phyloP scores from a whole-genome alignment of 2,113 vertebrate genomes.

The Panthera tigris region DNA sequence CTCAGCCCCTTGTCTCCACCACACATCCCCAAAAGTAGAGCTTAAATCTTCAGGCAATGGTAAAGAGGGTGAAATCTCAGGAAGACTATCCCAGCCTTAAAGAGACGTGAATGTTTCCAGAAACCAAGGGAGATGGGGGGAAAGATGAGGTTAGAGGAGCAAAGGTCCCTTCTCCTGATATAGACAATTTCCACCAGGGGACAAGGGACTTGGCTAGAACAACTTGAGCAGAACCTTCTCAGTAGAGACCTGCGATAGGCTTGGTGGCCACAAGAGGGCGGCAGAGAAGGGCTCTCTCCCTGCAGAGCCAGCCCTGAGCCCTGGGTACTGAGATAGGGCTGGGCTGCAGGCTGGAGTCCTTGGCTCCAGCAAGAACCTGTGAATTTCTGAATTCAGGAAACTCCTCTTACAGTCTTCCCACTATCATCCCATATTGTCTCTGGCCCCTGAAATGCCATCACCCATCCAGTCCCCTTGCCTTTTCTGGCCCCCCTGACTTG shows the following conservation, averaged over 20 bases:
- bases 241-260: background rate
- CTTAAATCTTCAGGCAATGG: too few species aligned
- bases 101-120: background rate
- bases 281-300: slow-evolving; percentile 35
- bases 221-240: background rate
- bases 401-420: background rate
- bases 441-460: background rate
- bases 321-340: background rate
- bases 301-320: background rate
- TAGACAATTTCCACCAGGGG: slow-evolving; percentile 62
- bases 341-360: background rate
- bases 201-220: background rate
- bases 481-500: background rate
- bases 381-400: background rate
- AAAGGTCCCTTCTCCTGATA: slow-evolving; percentile 34
- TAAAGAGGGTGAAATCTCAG: too few species aligned
- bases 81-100: too few species aligned
- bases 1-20: too few species aligned
- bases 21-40: too few species aligned
- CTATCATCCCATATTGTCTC: too few species aligned
- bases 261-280: slow-evolving; percentile 68
- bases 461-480: background rate
- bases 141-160: background rate
- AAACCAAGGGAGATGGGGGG: background rate
- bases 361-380: background rate